These are phyloP conservation scores for Salvelinus alpinus DNA, from an alignment of 2,113 vertebrate genomes.

Conservation along the genomic window DNA sequence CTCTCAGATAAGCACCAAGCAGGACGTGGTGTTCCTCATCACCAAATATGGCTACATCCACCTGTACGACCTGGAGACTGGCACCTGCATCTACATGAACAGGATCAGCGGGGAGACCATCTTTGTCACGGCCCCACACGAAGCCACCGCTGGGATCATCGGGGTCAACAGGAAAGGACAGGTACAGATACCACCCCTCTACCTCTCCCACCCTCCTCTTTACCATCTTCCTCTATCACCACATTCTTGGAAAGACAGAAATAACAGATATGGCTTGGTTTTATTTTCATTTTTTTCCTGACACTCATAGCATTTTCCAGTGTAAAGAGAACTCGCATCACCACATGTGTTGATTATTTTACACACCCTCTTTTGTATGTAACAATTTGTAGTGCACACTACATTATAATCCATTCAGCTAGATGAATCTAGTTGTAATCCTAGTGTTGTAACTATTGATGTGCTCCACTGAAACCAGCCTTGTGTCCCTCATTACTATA, in stretches of 20 bases:
- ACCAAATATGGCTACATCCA: slow-evolving; percentile 99
- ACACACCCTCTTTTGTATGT: no score
- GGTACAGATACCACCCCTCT: slow-evolving; percentile 67
- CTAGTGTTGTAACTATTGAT: not conserved
- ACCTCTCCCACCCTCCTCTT: not conserved
- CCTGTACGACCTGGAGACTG: slow-evolving; percentile 95
- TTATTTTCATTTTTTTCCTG: no score
- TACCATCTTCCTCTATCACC: not conserved
- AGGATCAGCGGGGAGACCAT: slow-evolving; percentile 98
- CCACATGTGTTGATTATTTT: not conserved
- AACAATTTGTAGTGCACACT: not conserved
- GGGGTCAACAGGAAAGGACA: slow-evolving; percentile 98
- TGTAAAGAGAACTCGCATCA: not conserved
- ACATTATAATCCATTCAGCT: not conserved
- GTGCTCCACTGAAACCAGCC: not conserved
- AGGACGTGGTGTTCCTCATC: slow-evolving; percentile 95
- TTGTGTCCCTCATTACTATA: not conserved
- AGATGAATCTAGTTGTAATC: not conserved
- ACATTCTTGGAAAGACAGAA: not conserved
- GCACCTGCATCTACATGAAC: slow-evolving; percentile 99
- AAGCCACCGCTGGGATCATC: slow-evolving; percentile 97
- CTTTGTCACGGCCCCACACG: slow-evolving; percentile 96
- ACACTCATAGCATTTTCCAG: not conserved
- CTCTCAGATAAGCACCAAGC: slow-evolving; percentile 91
- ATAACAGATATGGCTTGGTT: not conserved